These are phyloP conservation scores for Suricata suricatta DNA, from an alignment of 2,113 vertebrate genomes.

Conservation along the genomic window DNA sequence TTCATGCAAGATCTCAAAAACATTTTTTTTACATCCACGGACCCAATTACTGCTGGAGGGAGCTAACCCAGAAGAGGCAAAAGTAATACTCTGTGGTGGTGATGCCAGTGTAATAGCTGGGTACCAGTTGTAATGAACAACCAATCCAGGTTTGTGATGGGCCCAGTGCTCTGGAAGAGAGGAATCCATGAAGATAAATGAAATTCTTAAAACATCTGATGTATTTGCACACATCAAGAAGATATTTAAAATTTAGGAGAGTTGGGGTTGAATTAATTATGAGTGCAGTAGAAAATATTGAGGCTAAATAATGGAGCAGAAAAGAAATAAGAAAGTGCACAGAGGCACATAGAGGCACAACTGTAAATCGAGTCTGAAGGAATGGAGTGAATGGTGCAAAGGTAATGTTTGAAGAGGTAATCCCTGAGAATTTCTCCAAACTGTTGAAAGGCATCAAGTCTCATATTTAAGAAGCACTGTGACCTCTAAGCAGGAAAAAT, in stretches of 20 bases:
- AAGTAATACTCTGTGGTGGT: background rate
- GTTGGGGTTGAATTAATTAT: background rate
- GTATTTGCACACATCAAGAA: background rate
- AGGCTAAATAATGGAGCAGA: background rate
- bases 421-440: background rate
- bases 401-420: background rate
- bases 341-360: background rate
- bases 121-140: background rate
- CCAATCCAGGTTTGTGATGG: background rate
- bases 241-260: conserved; percentile 7
- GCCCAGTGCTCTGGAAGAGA: background rate
- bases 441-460: background rate
- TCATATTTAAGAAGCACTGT: background rate
- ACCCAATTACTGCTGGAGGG: background rate
- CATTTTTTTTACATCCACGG: background rate
- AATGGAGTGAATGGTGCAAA: background rate
- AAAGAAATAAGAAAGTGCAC: background rate
- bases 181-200: background rate
- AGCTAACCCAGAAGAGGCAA: background rate
- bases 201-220: background rate
- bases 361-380: background rate
- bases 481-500: background rate
- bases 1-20: background rate
- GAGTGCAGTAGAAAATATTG: background rate
- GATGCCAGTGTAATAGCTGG: background rate